Conservation (phyloP, 2,888 invertebrate genomes). For the Lapara coniferarum region DNA sequence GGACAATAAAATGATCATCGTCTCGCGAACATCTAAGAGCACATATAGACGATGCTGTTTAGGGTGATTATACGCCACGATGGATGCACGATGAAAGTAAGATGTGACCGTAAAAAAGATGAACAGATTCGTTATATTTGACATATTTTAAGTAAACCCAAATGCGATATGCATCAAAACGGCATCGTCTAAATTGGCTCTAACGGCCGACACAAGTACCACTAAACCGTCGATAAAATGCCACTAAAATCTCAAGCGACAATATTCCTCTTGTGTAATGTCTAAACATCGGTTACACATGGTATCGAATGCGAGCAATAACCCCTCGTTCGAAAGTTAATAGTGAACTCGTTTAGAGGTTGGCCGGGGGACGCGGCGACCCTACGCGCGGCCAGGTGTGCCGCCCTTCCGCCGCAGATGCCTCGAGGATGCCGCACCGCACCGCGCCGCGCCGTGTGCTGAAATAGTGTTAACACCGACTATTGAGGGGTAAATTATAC, state of each 20-base stretch:
- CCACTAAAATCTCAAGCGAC: conserved; percentile 43
- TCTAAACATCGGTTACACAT: conserved; percentile 49
- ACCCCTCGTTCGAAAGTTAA: conserved; percentile 56
- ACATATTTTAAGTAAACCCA: no score
- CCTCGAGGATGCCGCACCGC: conserved; percentile 17
- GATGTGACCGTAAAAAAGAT: no score
- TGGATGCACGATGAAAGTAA: no score
- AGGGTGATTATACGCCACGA: no score
- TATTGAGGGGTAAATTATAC: neutral
- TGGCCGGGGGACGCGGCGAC: conserved; percentile 59
- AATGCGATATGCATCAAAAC: no score
- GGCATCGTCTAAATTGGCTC: no score
- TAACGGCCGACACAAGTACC: neutral
- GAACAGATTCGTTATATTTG: no score
- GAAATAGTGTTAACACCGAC: conserved; percentile 10
- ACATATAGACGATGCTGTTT: no score
- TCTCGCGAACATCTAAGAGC: conserved; percentile 22
- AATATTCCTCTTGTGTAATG: conserved; percentile 46
- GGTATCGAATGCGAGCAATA: conserved; percentile 44
- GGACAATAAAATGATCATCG: conserved; percentile 4
- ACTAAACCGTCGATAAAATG: conserved; percentile 32
- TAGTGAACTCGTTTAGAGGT: conserved; percentile 60
- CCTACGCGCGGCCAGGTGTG: conserved; percentile 75
- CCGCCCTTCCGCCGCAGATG: conserved; percentile 69
- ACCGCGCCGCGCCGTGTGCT: conserved; percentile 8